A percentile compares a stretch with the other conserved stretches of the same genome.
Evolutionary conservation across 2,797 vertebrate genomes (phyloP).

Genomic region (Sphenodon punctatus): DNA sequence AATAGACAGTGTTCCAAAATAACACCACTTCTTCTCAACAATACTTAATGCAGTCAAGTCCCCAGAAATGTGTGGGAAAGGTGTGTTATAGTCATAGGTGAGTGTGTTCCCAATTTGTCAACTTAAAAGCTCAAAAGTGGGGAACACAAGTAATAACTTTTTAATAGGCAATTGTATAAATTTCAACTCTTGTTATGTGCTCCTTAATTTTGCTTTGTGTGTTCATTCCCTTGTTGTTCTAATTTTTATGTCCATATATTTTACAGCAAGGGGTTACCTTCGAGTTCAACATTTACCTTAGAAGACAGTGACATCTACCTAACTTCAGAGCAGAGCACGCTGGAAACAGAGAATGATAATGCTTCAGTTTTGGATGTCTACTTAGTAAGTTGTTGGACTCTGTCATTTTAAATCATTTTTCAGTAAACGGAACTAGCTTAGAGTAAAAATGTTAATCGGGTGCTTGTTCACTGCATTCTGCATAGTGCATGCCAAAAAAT

Average conservation of each 20-base stretch:
- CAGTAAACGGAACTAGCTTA: no score
- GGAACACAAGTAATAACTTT: no score
- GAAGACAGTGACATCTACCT: constrained; percentile 95
- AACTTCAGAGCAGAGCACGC: constrained; percentile 89
- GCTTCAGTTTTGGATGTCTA: constrained; percentile 93
- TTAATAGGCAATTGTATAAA: no score
- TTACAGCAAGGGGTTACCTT: constrained; percentile 88
- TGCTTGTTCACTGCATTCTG: neutral
- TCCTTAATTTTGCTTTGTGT: neutral
- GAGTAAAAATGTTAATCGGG: neutral
- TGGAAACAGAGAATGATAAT: constrained; percentile 91
- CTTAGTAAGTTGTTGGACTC: constrained; percentile 82
- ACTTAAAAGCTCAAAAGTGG: neutral
- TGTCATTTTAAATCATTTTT: no score
- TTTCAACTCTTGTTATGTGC: no score
- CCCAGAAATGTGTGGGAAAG: neutral
- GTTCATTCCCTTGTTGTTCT: neutral
- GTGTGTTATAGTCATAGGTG: neutral
- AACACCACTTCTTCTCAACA: neutral
- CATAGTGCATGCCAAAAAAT: neutral
- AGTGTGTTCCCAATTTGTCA: neutral
- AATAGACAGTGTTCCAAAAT: neutral
- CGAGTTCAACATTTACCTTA: constrained; percentile 91
- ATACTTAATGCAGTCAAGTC: neutral
- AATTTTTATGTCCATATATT: constrained; percentile 53